Conservation (phyloP, 2,797 vertebrate species). For the Gymnocypris eckloni region DNA sequence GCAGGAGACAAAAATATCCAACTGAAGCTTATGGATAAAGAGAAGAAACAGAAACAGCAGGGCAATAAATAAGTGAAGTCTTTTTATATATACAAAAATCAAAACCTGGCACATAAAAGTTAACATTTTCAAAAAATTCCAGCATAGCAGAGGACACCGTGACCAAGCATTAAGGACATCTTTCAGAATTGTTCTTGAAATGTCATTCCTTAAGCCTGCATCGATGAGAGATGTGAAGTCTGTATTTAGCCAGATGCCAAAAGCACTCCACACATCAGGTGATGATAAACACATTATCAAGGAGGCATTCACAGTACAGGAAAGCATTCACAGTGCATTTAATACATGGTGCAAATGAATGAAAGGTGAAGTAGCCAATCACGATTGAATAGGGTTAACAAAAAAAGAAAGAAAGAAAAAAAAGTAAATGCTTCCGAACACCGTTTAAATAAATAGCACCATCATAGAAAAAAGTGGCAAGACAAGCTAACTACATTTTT, state of each 20-base stretch:
- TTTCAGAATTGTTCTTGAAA: conserved; percentile 26
- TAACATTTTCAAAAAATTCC: background rate
- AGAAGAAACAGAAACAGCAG: background rate
- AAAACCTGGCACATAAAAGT: background rate
- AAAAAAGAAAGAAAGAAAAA: background rate
- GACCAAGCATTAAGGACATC: background rate
- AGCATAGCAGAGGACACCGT: background rate
- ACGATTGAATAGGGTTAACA: background rate
- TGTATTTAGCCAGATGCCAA: conserved; percentile 28
- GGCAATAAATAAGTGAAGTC: background rate
- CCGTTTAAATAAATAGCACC: background rate
- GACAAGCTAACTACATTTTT: conserved; percentile 10
- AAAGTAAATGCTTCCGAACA: background rate
- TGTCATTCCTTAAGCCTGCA: conserved; percentile 28
- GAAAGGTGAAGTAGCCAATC: background rate
- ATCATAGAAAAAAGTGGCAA: background rate
- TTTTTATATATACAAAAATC: background rate
- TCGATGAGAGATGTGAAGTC: background rate
- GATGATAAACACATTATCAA: conserved; percentile 38
- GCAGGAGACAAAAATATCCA: background rate
- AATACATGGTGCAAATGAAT: conserved; percentile 17
- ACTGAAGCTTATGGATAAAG: background rate
- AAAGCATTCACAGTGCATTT: background rate
- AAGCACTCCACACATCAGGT: conserved; percentile 13
- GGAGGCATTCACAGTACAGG: background rate